Percentiles rank a stretch among this genome's conserved stretches.
Evolutionary conservation across 2,888 invertebrate species (phyloP).

Genomic region (Hybos culiciformis): DNA sequence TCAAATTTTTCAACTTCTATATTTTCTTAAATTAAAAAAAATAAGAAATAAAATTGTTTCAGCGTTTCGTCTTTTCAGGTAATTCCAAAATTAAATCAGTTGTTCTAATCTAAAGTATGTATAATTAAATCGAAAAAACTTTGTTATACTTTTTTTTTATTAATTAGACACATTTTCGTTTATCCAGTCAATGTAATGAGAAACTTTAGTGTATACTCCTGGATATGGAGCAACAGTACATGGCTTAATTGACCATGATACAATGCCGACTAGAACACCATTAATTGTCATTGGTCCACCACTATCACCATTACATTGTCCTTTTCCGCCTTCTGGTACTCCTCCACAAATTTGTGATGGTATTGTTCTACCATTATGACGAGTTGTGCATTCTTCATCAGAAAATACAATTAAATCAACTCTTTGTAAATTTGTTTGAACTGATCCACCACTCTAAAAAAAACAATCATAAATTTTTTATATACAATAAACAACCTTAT

Average conservation of each 20-base stretch:
- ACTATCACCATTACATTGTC: conserved; percentile 37
- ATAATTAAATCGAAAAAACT: too few relatives aligned
- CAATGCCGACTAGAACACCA: conserved; percentile 33
- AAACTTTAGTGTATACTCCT: conserved; percentile 36
- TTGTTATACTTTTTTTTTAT: too few relatives aligned
- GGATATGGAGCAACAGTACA: conserved; percentile 34
- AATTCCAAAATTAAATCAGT: too few relatives aligned
- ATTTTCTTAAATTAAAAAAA: too few relatives aligned
- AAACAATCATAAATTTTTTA: background rate
- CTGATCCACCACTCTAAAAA: conserved; percentile 27
- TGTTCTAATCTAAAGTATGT: too few relatives aligned
- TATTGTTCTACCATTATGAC: conserved; percentile 24
- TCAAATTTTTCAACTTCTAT: too few relatives aligned
- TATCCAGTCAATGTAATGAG: conserved; percentile 32
- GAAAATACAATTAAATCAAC: conserved; percentile 30
- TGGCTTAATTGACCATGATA: conserved; percentile 37
- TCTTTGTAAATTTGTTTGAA: conserved; percentile 29
- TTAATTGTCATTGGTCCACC: conserved; percentile 34
- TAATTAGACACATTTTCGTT: too few relatives aligned
- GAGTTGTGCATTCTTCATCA: conserved; percentile 29
- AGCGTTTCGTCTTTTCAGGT: too few relatives aligned
- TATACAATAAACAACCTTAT: background rate
- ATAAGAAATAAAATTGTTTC: too few relatives aligned
- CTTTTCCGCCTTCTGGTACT: conserved; percentile 34
- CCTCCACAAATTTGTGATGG: conserved; percentile 36